Conservation (phyloP, 2,888 invertebrate genomes). For the Junonia oenone region DNA sequence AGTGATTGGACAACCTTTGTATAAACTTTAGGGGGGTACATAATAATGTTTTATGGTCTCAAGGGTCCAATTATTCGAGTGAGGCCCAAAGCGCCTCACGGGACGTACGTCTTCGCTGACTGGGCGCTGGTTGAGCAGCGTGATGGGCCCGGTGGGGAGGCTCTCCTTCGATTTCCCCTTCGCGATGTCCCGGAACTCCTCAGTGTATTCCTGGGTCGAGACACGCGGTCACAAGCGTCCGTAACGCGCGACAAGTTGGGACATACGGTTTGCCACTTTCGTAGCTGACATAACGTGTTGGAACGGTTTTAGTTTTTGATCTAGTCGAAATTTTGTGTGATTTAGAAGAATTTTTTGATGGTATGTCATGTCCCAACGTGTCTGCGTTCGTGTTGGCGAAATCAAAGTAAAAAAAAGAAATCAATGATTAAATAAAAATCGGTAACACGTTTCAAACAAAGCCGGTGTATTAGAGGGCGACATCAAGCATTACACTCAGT, state of each 20-base stretch:
- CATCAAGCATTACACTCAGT: slow-evolving; percentile 21
- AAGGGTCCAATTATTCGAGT: background rate
- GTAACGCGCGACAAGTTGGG: slow-evolving; percentile 46
- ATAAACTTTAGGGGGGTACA: no score
- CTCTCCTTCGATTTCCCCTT: slow-evolving; percentile 96
- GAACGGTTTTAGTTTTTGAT: background rate
- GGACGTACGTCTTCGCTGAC: slow-evolving; percentile 95
- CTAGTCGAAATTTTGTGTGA: background rate
- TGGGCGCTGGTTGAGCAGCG: slow-evolving; percentile 95
- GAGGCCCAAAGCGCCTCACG: slow-evolving; percentile 6
- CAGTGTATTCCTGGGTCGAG: slow-evolving; percentile 92
- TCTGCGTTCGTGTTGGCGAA: slow-evolving; percentile 59
- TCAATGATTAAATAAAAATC: slow-evolving; percentile 42
- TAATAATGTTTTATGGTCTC: background rate
- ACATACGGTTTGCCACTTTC: slow-evolving; percentile 23
- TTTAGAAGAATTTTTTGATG: no score
- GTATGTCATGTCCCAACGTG: slow-evolving; percentile 45
- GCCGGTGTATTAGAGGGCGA: slow-evolving; percentile 45
- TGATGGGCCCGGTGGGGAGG: slow-evolving; percentile 94
- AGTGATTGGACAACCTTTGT: background rate
- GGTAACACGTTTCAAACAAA: slow-evolving; percentile 59
- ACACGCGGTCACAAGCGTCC: slow-evolving; percentile 67
- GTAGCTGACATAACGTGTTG: background rate
- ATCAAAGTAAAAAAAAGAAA: slow-evolving; percentile 52
- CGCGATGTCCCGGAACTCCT: slow-evolving; percentile 97